phyloP scores from a whole-genome alignment of 1,140 invertebrate species.

The Neodiprion fabricii region DNA sequence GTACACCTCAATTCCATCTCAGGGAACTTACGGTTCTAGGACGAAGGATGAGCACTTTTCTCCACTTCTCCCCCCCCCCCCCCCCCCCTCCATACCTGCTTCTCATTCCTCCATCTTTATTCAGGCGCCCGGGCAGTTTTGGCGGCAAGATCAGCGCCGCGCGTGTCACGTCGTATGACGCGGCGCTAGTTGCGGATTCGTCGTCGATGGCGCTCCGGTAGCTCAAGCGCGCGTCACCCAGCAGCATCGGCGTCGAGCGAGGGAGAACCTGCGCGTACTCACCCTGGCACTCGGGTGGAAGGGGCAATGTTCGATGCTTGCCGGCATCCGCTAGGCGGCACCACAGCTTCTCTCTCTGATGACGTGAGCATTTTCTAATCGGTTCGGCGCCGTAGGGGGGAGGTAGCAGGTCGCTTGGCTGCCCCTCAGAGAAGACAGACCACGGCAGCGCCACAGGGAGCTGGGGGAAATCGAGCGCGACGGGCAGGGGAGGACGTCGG shows the following conservation, averaged over 20 bases:
- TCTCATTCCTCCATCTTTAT: no score
- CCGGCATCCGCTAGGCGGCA: constrained; percentile 48
- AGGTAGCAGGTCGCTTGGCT: not conserved
- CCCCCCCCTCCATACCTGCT: no score
- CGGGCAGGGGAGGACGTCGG: not conserved
- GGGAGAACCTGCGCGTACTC: not conserved
- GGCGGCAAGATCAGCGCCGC: not conserved
- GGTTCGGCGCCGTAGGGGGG: constrained; percentile 19
- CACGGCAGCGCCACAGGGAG: constrained; percentile 21
- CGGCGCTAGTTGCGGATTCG: not conserved
- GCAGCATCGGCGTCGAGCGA: not conserved
- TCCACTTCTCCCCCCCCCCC: no score
- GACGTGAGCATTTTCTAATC: constrained; percentile 20
- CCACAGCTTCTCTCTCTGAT: constrained; percentile 15
- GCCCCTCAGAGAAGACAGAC: constrained; percentile 13
- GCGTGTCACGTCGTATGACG: constrained; percentile 5
- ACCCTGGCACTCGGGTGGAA: not conserved
- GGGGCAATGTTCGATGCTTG: constrained; percentile 30
- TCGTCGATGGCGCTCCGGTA: not conserved
- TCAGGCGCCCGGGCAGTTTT: not conserved
- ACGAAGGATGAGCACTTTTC: not conserved
- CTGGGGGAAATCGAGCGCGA: constrained; percentile 7
- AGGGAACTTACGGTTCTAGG: not conserved
- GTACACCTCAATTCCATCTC: not conserved
- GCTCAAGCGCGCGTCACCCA: not conserved